phyloP scores from a whole-genome alignment of 30 jellyfish, hydroid and myxozoan genomes.

The Mastigias papua region DNA sequence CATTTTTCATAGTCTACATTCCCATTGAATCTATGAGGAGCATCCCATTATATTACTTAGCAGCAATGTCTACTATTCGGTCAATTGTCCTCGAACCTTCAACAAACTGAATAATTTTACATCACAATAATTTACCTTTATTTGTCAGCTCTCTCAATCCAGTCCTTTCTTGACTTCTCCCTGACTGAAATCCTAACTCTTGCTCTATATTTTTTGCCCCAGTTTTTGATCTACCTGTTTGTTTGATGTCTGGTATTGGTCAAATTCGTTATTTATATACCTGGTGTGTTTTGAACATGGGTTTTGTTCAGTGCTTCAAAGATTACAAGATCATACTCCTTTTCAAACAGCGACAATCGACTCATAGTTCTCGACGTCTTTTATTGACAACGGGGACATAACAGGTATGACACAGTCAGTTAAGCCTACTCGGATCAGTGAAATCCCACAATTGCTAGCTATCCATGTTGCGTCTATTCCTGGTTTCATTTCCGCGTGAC shows the following conservation, averaged over 20 bases:
- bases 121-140: not conserved
- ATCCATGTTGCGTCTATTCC: not conserved
- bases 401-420: slow-evolving; percentile 3
- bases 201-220: not conserved
- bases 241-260: slow-evolving; percentile 23
- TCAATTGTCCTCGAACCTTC: not conserved
- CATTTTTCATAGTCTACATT: too few species aligned
- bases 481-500: too few species aligned
- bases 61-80: too few species aligned
- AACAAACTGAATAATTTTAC: not conserved
- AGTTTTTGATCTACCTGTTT: slow-evolving; percentile 33
- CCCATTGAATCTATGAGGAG: too few species aligned
- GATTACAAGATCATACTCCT: slow-evolving; percentile 3
- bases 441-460: not conserved
- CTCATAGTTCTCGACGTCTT: slow-evolving; percentile 1
- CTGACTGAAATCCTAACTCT: not conserved
- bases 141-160: not conserved
- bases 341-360: not conserved
- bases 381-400: not conserved
- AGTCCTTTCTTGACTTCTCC: not conserved
- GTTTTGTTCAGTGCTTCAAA: not conserved
- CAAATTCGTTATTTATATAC: not conserved
- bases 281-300: slow-evolving; percentile 22
- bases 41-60: too few species aligned
- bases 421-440: not conserved